A percentile compares a stretch with the other conserved stretches of the same genome.
phyloP scores from a whole-genome alignment of 2,113 vertebrate species.

The Channa argus region DNA sequence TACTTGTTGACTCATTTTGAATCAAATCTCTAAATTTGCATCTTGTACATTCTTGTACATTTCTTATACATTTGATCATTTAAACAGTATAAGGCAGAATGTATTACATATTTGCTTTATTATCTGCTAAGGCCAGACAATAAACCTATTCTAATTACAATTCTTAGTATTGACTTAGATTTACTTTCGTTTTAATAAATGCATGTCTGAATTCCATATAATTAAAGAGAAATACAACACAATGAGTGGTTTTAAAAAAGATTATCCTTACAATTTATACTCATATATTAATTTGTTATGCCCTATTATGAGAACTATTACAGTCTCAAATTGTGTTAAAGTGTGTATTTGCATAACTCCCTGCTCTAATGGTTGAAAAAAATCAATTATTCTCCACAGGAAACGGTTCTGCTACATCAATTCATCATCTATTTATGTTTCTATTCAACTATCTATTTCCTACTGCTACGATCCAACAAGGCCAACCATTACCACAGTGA shows the following conservation, averaged over 20 bases:
- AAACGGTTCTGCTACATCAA: conserved; percentile 12
- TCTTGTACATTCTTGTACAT: too few species aligned
- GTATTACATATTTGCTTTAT: neutral
- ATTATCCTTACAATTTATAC: neutral
- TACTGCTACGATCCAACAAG: neutral
- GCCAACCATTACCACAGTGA: conserved; percentile 1
- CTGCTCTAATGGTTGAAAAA: conserved; percentile 30
- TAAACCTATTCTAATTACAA: neutral
- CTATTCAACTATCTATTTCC: neutral
- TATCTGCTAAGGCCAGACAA: neutral
- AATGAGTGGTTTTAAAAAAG: neutral
- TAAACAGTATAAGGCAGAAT: neutral
- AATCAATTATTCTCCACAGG: conserved; percentile 28
- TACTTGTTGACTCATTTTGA: too few species aligned
- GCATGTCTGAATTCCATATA: neutral
- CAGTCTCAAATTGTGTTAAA: conserved; percentile 14
- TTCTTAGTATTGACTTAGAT: neutral
- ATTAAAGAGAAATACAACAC: neutral
- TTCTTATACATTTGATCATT: too few species aligned
- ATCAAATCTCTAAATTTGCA: too few species aligned
- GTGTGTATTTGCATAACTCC: conserved; percentile 35
- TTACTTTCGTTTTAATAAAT: neutral
- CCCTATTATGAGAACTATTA: neutral
- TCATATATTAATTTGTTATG: conserved; percentile 12
- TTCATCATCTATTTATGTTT: conserved; percentile 20